Conservation (phyloP, 2,888 invertebrate species). For the Crocallis elinguaria region DNA sequence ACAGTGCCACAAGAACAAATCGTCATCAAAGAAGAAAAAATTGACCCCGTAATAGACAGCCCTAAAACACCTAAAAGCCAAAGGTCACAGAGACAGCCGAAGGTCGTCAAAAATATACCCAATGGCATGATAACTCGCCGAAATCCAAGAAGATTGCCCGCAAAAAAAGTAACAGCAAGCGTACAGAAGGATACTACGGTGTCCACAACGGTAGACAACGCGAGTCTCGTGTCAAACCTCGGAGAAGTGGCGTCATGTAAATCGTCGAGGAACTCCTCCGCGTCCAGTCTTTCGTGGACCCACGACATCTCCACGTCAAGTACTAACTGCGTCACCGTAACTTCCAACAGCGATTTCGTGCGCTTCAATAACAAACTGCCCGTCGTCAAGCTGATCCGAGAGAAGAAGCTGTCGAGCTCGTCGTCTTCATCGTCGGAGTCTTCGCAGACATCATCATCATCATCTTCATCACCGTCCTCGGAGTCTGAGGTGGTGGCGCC, state of each 20-base stretch:
- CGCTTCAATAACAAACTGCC: constrained; percentile 66
- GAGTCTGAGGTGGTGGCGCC: not conserved
- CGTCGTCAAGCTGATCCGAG: no score
- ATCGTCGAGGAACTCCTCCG: constrained; percentile 46
- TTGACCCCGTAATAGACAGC: no score
- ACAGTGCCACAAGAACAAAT: no score
- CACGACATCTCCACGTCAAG: constrained; percentile 69
- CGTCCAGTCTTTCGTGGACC: constrained; percentile 65
- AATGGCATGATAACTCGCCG: not conserved
- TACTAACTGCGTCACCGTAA: constrained; percentile 55
- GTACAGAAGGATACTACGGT: no score
- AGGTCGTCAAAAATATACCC: not conserved
- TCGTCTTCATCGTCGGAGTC: not conserved
- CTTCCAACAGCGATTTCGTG: constrained; percentile 55
- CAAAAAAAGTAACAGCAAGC: not conserved
- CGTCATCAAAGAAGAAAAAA: no score
- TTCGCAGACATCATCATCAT: no score
- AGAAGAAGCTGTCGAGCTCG: no score
- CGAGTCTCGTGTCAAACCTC: no score
- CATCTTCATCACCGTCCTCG: not conserved
- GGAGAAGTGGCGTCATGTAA: no score
- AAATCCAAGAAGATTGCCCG: not conserved
- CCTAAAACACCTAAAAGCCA: no score
- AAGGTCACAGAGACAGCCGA: no score
- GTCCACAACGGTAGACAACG: no score